Percentiles rank a stretch among this genome's conserved stretches.
Evolutionary conservation across 2,888 invertebrate genomes (phyloP).

Genomic region (Halictus quadricinctus): DNA sequence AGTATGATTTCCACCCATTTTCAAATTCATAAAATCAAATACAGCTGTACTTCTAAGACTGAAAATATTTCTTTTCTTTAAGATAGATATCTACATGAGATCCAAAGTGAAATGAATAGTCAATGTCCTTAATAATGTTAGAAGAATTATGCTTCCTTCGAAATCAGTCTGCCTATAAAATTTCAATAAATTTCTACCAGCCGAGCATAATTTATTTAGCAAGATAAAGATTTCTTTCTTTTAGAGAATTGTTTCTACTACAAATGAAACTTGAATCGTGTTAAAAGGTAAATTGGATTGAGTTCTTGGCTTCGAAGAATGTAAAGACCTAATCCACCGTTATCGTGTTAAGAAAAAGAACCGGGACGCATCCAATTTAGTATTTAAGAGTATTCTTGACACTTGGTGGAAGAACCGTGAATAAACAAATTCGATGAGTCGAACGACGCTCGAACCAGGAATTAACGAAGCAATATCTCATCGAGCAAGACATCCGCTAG

Average conservation of each 20-base stretch:
- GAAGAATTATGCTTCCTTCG: no score
- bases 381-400: background rate
- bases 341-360: background rate
- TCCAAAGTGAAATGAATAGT: background rate
- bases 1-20: no score
- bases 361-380: background rate
- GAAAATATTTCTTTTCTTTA: no score
- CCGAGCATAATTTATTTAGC: no score
- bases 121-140: background rate
- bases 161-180: no score
- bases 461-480: background rate
- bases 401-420: background rate
- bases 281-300: background rate
- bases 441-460: background rate
- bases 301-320: slow-evolving; percentile 1
- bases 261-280: background rate
- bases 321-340: background rate
- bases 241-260: background rate
- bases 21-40: no score
- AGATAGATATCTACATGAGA: background rate
- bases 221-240: no score
- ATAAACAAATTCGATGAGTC: background rate
- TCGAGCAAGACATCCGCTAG: background rate
- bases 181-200: no score
- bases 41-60: no score